These are phyloP conservation scores for Blomia tropicalis DNA, from an alignment of 2,888 invertebrate genomes.

Conservation along the genomic window DNA sequence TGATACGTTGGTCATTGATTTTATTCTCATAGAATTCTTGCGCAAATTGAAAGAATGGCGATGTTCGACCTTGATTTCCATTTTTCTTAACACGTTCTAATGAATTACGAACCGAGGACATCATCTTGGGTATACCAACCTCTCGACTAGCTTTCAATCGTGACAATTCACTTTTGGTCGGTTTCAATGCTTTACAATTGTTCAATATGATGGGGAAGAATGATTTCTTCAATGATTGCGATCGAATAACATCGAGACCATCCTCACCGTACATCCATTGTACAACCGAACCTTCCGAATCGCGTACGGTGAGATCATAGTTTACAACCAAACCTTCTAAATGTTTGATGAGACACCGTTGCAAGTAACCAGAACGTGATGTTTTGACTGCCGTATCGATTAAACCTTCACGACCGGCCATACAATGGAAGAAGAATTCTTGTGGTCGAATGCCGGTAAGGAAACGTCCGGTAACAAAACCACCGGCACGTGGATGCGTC, in stretches of 20 bases:
- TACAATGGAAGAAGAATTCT: slow-evolving; percentile 98
- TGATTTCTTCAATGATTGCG: slow-evolving; percentile 21
- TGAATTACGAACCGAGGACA: background rate
- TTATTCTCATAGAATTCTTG: background rate
- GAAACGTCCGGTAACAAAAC: slow-evolving; percentile 88
- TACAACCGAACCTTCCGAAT: slow-evolving; percentile 77
- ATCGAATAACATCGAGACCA: slow-evolving; percentile 42
- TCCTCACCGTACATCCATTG: slow-evolving; percentile 90
- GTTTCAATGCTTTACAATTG: slow-evolving; percentile 21
- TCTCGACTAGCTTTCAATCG: background rate
- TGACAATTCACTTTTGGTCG: slow-evolving; percentile 10
- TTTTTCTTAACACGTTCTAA: background rate
- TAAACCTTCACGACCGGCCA: slow-evolving; percentile 97
- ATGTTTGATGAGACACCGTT: slow-evolving; percentile 91
- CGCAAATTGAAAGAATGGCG: background rate
- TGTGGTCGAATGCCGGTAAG: slow-evolving; percentile 93
- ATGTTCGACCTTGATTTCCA: background rate
- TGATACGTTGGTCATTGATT: too few species aligned
- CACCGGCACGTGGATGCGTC: slow-evolving; percentile 74
- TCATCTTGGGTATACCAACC: background rate
- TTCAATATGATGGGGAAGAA: slow-evolving; percentile 16
- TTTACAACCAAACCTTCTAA: slow-evolving; percentile 80
- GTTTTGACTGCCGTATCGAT: slow-evolving; percentile 99
- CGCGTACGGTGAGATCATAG: slow-evolving; percentile 88
- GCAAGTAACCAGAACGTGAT: slow-evolving; percentile 90